phyloP scores from a whole-genome alignment of 2,113 vertebrate species.

The Micronisus gabar region DNA sequence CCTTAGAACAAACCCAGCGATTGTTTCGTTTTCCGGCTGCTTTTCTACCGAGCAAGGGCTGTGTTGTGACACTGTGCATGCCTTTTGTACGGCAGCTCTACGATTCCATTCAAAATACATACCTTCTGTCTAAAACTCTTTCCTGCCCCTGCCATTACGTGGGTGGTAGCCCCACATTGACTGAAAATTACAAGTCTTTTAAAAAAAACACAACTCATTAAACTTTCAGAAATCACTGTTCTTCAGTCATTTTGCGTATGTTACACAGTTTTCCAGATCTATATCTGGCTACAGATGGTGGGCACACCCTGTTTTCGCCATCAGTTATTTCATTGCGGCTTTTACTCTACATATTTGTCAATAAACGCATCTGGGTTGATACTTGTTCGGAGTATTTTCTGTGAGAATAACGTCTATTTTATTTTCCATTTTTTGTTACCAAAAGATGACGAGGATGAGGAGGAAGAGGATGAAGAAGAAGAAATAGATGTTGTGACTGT shows the following conservation, averaged over 20 bases:
- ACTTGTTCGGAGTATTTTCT: not conserved
- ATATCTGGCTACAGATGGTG: not conserved
- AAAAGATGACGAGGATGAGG: slow-evolving; percentile 84
- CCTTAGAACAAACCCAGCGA: slow-evolving; percentile 76
- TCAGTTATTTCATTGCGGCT: not conserved
- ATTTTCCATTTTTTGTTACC: not conserved
- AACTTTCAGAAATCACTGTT: not conserved
- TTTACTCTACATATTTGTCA: not conserved
- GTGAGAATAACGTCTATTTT: not conserved
- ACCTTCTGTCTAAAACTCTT: not conserved
- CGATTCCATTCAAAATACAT: not conserved
- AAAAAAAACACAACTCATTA: not conserved
- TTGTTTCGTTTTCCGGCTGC: slow-evolving; percentile 78
- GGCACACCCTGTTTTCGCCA: not conserved
- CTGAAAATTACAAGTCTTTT: not conserved
- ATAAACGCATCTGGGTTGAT: not conserved
- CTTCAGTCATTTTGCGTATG: not conserved
- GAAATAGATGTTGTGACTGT: slow-evolving; percentile 96
- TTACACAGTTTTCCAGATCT: not conserved
- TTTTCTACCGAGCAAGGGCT: slow-evolving; percentile 47
- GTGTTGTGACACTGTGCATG: slow-evolving; percentile 28
- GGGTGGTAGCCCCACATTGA: not conserved
- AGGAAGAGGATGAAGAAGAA: slow-evolving; percentile 91
- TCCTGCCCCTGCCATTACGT: not conserved
- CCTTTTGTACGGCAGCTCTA: slow-evolving; percentile 22